A percentile compares a stretch with the other conserved stretches of the same genome.
phyloP scores from a whole-genome alignment of 2,888 invertebrate species.

The Pemphredon lugubris region DNA sequence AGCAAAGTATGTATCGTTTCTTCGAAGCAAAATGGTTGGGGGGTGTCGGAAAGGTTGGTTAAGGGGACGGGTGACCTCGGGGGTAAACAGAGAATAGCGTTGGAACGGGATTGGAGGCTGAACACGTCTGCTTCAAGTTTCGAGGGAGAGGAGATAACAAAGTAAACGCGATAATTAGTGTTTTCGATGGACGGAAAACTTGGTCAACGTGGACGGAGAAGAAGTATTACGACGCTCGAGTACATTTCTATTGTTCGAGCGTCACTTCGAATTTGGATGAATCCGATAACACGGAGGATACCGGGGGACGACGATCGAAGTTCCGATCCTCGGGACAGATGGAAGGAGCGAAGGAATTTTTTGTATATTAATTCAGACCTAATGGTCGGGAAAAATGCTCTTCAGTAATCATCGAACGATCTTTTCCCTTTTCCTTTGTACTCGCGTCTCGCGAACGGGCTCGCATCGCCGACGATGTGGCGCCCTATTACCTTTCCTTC shows the following conservation, averaged over 20 bases:
- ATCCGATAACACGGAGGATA: neutral
- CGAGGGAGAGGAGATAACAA: too few species aligned
- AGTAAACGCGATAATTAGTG: too few species aligned
- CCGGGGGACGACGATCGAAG: neutral
- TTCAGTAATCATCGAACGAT: constrained; percentile 21
- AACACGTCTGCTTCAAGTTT: too few species aligned
- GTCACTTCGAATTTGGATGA: neutral
- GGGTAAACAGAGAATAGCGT: too few species aligned
- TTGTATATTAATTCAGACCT: constrained; percentile 14
- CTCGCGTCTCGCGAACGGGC: constrained; percentile 3
- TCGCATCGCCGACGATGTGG: neutral
- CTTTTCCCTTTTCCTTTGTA: neutral
- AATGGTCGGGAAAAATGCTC: constrained; percentile 8
- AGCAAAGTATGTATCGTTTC: too few species aligned
- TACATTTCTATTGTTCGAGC: neutral
- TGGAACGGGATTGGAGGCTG: too few species aligned
- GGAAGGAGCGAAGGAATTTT: neutral
- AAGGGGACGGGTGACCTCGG: too few species aligned
- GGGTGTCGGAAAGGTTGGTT: too few species aligned
- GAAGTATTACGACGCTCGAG: too few species aligned
- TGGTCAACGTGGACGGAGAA: too few species aligned
- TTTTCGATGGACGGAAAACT: too few species aligned
- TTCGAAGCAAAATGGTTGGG: too few species aligned
- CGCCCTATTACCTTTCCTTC: neutral
- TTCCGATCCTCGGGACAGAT: neutral